These are phyloP conservation scores for Ochotona curzoniae DNA, from an alignment of 2,113 vertebrate species.

Conservation along the genomic window DNA sequence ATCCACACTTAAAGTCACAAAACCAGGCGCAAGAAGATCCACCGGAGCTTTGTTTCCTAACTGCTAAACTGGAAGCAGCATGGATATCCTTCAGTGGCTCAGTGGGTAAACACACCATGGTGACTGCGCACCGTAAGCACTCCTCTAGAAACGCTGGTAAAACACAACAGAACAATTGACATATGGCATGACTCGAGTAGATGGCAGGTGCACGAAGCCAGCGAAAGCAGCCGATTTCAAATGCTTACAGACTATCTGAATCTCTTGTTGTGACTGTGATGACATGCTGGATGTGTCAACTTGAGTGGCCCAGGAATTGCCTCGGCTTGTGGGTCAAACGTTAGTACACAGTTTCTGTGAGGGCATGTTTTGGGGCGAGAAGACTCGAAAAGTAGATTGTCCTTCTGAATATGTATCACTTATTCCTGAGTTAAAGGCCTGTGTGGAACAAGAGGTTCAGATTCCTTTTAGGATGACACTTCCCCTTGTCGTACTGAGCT, in stretches of 20 bases:
- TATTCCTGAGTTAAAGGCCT: too few species aligned
- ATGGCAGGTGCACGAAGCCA: background rate
- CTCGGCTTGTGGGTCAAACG: background rate
- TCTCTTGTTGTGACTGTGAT: background rate
- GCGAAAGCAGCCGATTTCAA: background rate
- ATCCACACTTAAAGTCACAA: background rate
- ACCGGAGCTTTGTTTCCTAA: background rate
- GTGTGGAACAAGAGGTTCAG: too few species aligned
- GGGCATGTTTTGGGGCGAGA: background rate
- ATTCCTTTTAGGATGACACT: too few species aligned
- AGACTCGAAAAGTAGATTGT: too few species aligned
- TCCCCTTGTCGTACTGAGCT: too few species aligned
- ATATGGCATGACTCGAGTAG: background rate
- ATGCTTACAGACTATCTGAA: background rate
- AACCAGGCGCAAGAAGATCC: background rate
- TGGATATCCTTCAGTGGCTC: background rate
- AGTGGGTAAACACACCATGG: background rate
- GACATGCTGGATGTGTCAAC: background rate
- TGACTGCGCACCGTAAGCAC: background rate
- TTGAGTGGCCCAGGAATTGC: background rate
- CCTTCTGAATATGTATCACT: too few species aligned
- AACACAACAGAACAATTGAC: background rate
- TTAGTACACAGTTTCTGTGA: conserved; percentile 4
- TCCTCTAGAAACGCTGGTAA: background rate
- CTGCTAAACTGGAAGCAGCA: background rate